phyloP scores from a whole-genome alignment of 2,888 invertebrate genomes.

The Dasysyrphus tricinctus region DNA sequence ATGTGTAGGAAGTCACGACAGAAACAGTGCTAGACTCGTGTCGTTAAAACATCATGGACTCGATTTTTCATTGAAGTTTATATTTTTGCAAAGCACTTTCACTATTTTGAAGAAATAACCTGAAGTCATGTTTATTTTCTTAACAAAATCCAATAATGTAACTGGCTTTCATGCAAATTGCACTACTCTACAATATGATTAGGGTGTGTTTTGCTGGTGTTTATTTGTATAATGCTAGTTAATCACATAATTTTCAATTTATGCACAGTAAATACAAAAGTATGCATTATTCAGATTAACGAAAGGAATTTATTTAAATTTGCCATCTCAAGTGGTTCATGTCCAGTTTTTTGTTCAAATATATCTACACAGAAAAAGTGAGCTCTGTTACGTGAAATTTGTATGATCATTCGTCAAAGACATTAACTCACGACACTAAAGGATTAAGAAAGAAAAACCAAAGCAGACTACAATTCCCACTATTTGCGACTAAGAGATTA shows the following conservation, averaged over 20 bases:
- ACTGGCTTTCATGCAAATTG: constrained; percentile 14
- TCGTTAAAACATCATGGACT: neutral
- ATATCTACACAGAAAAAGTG: neutral
- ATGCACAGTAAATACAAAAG: constrained; percentile 15
- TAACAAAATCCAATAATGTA: neutral
- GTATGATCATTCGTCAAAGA: constrained; percentile 30
- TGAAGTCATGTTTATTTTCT: neutral
- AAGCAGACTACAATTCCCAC: neutral
- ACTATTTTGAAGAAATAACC: neutral
- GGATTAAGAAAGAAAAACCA: neutral
- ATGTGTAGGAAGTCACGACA: neutral
- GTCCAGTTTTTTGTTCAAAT: neutral
- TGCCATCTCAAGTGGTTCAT: constrained; percentile 2
- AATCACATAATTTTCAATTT: constrained; percentile 23
- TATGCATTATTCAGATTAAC: neutral
- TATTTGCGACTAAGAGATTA: neutral
- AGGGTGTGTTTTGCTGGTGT: constrained; percentile 32
- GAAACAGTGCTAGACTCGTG: neutral
- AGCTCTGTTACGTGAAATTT: constrained; percentile 22
- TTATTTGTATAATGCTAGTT: constrained; percentile 2
- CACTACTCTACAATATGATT: constrained; percentile 18
- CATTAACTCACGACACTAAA: constrained; percentile 2
- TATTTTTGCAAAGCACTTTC: neutral
- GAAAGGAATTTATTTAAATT: constrained; percentile 9
- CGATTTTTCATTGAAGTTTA: neutral